Evolutionary conservation across 2,113 vertebrate genomes (phyloP), one percentile per base, ranked within the genome.

Genomic region (Rana temporaria): DNA sequence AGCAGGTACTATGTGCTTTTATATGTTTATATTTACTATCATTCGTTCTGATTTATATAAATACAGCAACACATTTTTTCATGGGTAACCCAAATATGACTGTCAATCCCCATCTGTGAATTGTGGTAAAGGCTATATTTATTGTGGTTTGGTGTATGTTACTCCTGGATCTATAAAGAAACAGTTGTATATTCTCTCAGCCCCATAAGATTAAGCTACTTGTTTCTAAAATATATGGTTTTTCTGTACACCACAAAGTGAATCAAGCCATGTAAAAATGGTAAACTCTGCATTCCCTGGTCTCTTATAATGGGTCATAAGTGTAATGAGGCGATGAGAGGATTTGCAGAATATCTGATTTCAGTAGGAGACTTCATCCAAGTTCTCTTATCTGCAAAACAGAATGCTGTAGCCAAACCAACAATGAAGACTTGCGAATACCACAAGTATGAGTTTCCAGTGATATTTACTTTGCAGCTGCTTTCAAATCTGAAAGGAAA

Each of bases 401-500:
- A 63, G 11, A 72, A 52, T 65, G 75, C 60, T 38, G 42, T 17
- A 74, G 60, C 19, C 19, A 57, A 52, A 73, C 48, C 48, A 38
- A 74, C 48, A 57, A 74, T 52, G 6, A 12, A 32, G 70, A 15
- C 26, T 64, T 48, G 74, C n/a, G 9, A 66, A 74, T 66, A 48
- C 59, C 70, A 67, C 52, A 75, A 66, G 48, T 75, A 67, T 59
- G 62, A 73, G 22, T 75, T 82, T 57, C 62, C 74, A 24, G 70
- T 60, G 67, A 59, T 82, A 82, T 82, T 82, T 74, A 75, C 70
- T 82, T 65, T 67, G 62, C 30, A 66, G 69, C 48, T 42, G 70
- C 71, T 73, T 65, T 81, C 48, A 81, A 64, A 62, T 57, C n/a
- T 56, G 53, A 75, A 32, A 57, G 77, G 24, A 11, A n/a, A 30